A percentile compares a stretch with the other conserved stretches of the same genome.
phyloP scores from a whole-genome alignment of 2,888 invertebrate genomes.

The Smittia sp. region DNA sequence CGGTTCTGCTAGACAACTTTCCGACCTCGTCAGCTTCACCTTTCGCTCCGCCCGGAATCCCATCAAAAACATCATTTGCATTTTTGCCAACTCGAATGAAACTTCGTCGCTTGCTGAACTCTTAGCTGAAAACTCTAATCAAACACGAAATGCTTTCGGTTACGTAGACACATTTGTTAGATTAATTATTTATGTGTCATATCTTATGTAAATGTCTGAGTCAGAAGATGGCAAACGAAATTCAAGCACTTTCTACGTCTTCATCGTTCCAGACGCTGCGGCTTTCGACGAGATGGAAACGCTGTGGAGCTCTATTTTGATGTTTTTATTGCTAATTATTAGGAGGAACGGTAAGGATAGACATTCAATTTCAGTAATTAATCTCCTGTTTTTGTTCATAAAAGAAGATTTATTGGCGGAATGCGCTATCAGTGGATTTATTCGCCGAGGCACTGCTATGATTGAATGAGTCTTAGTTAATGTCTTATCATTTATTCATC shows the following conservation, averaged over 20 bases:
- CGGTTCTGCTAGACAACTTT: too few species aligned
- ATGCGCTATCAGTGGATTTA: conserved; percentile 37
- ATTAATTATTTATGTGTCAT: conserved; percentile 40
- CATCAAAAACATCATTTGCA: not conserved
- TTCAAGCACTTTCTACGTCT: not conserved
- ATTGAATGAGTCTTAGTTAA: conserved; percentile 38
- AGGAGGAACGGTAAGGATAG: conserved; percentile 31
- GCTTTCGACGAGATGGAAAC: conserved; percentile 5
- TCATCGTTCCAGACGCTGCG: not conserved
- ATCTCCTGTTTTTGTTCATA: conserved; percentile 11
- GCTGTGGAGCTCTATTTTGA: conserved; percentile 37
- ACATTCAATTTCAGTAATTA: conserved; percentile 40
- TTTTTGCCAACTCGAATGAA: not conserved
- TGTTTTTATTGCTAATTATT: conserved; percentile 39
- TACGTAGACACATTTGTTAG: conserved; percentile 23
- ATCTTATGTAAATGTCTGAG: conserved; percentile 12
- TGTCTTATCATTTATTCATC: conserved; percentile 33
- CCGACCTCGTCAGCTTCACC: too few species aligned
- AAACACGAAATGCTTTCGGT: conserved; percentile 9
- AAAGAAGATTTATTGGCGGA: conserved; percentile 20
- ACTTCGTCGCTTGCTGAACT: not conserved
- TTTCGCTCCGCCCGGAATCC: not conserved
- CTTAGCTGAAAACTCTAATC: not conserved
- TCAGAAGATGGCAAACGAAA: not conserved
- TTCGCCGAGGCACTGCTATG: conserved; percentile 14